These are phyloP conservation scores for Holocentrus rufus DNA, from an alignment of 2,797 vertebrate genomes.

Conservation along the genomic window DNA sequence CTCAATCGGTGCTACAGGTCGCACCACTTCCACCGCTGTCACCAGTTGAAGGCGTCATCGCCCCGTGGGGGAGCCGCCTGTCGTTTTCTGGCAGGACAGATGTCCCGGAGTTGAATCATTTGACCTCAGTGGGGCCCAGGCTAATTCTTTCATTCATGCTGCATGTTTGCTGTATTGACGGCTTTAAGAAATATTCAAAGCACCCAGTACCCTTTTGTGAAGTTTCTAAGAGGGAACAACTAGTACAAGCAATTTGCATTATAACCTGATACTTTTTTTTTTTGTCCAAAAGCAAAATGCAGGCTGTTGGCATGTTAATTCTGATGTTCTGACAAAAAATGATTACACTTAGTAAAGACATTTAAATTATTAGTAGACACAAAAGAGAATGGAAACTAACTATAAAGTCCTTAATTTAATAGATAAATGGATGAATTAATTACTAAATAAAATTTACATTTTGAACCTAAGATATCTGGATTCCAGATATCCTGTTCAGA, in stretches of 20 bases:
- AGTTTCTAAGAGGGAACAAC: conserved; percentile 26
- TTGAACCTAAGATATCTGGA: not conserved
- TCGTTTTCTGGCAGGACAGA: conserved; percentile 61
- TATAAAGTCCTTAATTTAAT: not conserved
- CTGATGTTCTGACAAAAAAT: not conserved
- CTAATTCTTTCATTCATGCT: conserved; percentile 47
- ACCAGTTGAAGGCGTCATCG: conserved; percentile 53
- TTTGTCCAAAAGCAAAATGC: conserved; percentile 52
- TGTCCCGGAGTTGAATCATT: conserved; percentile 63
- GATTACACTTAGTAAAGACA: too few species aligned
- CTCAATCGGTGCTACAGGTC: conserved; percentile 20
- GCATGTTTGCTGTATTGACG: conserved; percentile 44
- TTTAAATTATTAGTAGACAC: too few species aligned
- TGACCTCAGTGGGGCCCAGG: conserved; percentile 57
- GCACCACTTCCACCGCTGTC: conserved; percentile 13
- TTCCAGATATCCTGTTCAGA: conserved; percentile 23
- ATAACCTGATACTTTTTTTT: conserved; percentile 27
- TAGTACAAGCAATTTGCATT: conserved; percentile 43
- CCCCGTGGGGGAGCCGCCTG: conserved; percentile 40
- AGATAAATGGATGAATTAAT: not conserved
- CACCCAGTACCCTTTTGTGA: conserved; percentile 50
- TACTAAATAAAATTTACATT: conserved; percentile 1
- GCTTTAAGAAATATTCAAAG: conserved; percentile 59
- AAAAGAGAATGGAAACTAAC: not conserved
- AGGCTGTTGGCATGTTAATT: conserved; percentile 58